Conservation (phyloP, 2,888 invertebrate genomes). For the Tortrix viridana region DNA sequence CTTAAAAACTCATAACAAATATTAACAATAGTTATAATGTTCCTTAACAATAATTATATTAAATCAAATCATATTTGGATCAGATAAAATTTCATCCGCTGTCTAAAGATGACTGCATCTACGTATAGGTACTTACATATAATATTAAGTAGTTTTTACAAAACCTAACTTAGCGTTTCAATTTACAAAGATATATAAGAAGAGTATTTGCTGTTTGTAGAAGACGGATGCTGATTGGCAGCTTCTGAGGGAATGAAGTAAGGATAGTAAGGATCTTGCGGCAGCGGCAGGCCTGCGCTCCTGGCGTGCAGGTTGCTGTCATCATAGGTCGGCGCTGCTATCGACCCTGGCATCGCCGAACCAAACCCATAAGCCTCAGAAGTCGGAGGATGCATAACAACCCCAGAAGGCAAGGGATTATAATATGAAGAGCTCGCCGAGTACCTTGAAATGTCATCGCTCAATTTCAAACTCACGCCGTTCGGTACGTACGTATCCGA, state of each 20-base stretch:
- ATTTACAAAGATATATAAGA: conserved; percentile 72
- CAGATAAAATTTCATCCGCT: too few relatives aligned
- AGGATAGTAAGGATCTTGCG: conserved; percentile 70
- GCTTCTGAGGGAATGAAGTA: conserved; percentile 64
- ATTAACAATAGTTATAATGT: too few relatives aligned
- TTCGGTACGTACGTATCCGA: conserved; percentile 77
- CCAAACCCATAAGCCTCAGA: conserved; percentile 65
- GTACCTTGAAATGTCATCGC: conserved; percentile 69
- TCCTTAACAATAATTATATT: too few relatives aligned
- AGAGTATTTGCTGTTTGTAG: conserved; percentile 64
- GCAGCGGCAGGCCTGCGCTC: conserved; percentile 53
- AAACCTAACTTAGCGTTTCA: background rate
- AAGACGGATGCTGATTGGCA: conserved; percentile 54
- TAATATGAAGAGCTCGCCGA: conserved; percentile 63
- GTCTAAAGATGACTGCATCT: too few relatives aligned
- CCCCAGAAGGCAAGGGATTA: conserved; percentile 60
- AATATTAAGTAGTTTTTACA: background rate
- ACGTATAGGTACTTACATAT: too few relatives aligned
- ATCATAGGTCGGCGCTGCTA: conserved; percentile 67
- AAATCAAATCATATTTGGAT: too few relatives aligned
- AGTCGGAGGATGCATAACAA: conserved; percentile 62
- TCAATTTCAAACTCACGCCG: conserved; percentile 69
- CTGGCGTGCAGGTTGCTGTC: conserved; percentile 61
- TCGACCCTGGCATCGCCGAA: conserved; percentile 53
- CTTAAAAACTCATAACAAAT: too few relatives aligned